phyloP scores from a whole-genome alignment of 2,888 invertebrate genomes.

The Oxytorus armatus region DNA sequence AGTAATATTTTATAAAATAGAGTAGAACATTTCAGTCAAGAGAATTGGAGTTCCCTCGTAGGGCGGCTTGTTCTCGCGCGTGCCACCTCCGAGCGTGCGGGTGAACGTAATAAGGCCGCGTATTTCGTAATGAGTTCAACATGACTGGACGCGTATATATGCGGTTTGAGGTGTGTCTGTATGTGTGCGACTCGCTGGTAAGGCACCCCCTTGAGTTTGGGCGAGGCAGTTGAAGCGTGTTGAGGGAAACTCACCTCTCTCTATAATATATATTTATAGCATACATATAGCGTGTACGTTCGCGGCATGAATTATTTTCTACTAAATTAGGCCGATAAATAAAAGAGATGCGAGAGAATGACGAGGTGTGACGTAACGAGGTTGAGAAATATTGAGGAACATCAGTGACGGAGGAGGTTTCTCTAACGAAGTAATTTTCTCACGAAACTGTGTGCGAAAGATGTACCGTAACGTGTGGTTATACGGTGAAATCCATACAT shows the following conservation, averaged over 20 bases:
- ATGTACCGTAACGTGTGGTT: no score
- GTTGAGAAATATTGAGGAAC: constrained; percentile 23
- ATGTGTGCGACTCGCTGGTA: constrained; percentile 4
- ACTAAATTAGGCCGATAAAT: constrained; percentile 44
- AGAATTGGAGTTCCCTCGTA: background rate
- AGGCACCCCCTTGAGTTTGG: constrained; percentile 55
- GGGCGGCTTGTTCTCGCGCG: no score
- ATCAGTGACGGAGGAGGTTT: background rate
- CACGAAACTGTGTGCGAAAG: no score
- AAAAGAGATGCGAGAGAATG: background rate
- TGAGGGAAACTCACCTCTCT: constrained; percentile 47
- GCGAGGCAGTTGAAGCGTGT: constrained; percentile 62
- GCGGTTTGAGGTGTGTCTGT: constrained; percentile 15
- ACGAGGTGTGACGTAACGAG: constrained; percentile 3
- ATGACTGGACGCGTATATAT: no score
- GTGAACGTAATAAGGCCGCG: constrained; percentile 47
- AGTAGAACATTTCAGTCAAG: background rate
- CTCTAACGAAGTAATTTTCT: no score
- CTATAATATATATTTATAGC: background rate
- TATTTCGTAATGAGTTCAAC: constrained; percentile 51
- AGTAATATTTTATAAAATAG: no score
- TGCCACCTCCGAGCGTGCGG: background rate
- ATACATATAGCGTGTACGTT: background rate
- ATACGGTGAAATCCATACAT: no score
- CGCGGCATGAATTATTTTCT: constrained; percentile 45